Conservation (phyloP, 2,888 invertebrate species). For the Eurois occulta region DNA sequence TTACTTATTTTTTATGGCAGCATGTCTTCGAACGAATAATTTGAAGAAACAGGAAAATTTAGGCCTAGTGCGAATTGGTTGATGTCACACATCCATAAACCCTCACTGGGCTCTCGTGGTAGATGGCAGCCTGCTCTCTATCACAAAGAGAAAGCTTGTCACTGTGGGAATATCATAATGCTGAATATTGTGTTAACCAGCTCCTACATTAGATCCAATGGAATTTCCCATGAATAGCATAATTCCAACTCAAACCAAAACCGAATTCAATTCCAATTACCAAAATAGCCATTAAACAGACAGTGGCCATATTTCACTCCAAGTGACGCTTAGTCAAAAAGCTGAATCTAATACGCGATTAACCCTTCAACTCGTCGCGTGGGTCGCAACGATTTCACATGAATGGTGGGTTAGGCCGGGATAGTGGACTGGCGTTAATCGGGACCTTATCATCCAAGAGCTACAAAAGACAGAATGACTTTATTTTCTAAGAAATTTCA, state of each 20-base stretch:
- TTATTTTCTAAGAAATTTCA: slow-evolving; percentile 75
- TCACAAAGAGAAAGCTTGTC: not conserved
- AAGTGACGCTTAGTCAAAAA: slow-evolving; percentile 71
- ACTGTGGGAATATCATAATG: not conserved
- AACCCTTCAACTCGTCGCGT: slow-evolving; percentile 71
- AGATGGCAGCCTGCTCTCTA: not conserved
- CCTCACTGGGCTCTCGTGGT: not conserved
- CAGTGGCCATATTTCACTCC: slow-evolving; percentile 60
- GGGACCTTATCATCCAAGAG: slow-evolving; percentile 61
- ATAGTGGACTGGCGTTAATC: slow-evolving; percentile 68
- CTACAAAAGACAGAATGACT: slow-evolving; percentile 72
- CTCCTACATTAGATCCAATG: not conserved
- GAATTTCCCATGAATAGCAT: too few species aligned
- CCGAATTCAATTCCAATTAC: slow-evolving; percentile 43
- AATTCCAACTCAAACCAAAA: slow-evolving; percentile 9
- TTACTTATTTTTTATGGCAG: too few species aligned
- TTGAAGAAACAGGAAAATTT: not conserved
- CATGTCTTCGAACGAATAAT: not conserved
- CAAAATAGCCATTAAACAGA: slow-evolving; percentile 45
- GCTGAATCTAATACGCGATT: slow-evolving; percentile 71
- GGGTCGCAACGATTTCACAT: slow-evolving; percentile 73
- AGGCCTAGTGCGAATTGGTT: too few species aligned
- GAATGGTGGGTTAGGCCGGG: slow-evolving; percentile 64
- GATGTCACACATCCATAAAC: not conserved
- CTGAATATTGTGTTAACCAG: too few species aligned